Evolutionary conservation across 2,113 vertebrate species (phyloP), one percentile per base, ranked within the genome.

Genomic region (Brachypteracias leptosomus): DNA sequence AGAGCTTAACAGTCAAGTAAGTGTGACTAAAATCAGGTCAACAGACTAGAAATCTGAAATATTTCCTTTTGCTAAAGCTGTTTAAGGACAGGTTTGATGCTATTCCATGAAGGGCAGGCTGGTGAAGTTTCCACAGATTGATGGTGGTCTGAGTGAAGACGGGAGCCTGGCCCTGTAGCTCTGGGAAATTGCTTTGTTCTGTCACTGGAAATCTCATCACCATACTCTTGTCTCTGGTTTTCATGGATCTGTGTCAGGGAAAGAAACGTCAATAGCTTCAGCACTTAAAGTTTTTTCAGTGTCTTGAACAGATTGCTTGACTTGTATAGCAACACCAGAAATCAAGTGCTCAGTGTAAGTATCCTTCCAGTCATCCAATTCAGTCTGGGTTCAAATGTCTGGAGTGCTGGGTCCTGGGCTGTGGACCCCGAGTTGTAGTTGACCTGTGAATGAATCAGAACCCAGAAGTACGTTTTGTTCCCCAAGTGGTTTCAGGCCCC

Each of bases 281-380:
- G 74, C 75, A 19, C 24, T 88, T 88, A 75, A 94, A 67, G 88
- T 65, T 72, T 95, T 88, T 58, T 76, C 42, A 33, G 85, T 73
- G 52, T 94, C 96, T 94, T 72, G 87, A 95, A 88, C 77, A 92
- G 94, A 76, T 86, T 85, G 46, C 70, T 95, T 89, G 71, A 68
- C 89, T 87, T 88, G 44, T 73, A 65, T 5, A 13, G 55, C 79
- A 85, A 65, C 80, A 89, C 90, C 73, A 84, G 89, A 55, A 89
- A 91, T 84, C 62, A 70, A 83, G 47, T 49, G 35, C 36, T 95
- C 68, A 33, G 36, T 89, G 47, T 85, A 87, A 88, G 79, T 58
- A 61, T 83, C 18, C 38, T 88, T 96, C 52, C n/a, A 54, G 13
- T 90, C 83, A 95, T 95, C 79, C 54, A 88, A 91, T 94, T 93